A percentile compares a stretch with the other conserved stretches of the same genome.
phyloP scores from a whole-genome alignment of 2,113 vertebrate genomes.

The Gasterosteus aculeatus region DNA sequence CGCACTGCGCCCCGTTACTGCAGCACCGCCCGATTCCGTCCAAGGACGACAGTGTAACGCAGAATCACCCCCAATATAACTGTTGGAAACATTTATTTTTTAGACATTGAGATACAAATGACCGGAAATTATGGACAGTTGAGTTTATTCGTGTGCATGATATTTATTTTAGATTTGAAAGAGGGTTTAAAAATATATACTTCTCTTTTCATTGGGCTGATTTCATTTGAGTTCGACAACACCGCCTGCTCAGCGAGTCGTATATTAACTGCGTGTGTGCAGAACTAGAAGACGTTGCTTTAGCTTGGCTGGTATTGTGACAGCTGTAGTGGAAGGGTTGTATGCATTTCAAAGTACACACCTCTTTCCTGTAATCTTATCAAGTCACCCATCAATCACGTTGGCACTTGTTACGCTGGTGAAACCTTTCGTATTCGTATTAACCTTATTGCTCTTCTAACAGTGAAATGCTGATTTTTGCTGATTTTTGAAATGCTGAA shows the following conservation, averaged over 20 bases:
- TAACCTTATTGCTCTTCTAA: background rate
- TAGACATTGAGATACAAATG: background rate
- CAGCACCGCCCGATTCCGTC: constrained; percentile 25
- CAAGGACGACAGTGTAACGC: constrained; percentile 37
- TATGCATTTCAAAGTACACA: background rate
- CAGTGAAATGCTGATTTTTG: background rate
- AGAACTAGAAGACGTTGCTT: background rate
- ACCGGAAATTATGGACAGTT: background rate
- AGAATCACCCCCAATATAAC: background rate
- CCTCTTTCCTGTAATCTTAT: no score
- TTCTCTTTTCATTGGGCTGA: constrained; percentile 8
- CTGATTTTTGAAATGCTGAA: no score
- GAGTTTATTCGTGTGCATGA: background rate
- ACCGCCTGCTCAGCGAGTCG: background rate
- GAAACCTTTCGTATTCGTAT: background rate
- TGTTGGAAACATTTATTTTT: background rate
- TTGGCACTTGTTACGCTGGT: background rate
- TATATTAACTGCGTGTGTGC: background rate
- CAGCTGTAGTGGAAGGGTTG: background rate
- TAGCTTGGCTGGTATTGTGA: background rate
- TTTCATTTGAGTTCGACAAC: background rate
- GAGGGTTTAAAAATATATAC: background rate
- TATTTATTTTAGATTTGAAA: background rate
- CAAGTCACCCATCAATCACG: constrained; percentile 4
- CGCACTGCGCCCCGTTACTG: constrained; percentile 16